A percentile compares a stretch with the other conserved stretches of the same genome.
Evolutionary conservation across 2,888 invertebrate species (phyloP).

Genomic region (Drosophila pegasa): DNA sequence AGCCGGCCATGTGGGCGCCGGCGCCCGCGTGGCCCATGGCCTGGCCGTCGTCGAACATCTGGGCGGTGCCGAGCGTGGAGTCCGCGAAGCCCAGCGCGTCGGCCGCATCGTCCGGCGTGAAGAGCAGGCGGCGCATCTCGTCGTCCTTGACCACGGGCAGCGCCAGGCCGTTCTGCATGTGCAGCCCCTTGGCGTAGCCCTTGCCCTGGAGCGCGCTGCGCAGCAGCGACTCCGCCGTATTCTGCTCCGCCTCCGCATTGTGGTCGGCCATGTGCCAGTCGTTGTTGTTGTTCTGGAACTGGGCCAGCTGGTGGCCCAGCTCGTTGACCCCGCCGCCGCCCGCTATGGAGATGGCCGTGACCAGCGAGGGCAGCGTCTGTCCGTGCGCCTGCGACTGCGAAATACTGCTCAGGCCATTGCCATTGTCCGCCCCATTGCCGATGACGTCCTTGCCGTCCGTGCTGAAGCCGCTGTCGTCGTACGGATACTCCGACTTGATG

Average conservation of each 20-base stretch:
- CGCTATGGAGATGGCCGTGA: conserved; percentile 79
- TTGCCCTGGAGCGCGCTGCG: conserved; percentile 94
- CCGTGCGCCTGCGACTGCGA: conserved; percentile 67
- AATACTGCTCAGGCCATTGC: conserved; percentile 70
- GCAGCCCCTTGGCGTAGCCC: conserved; percentile 85
- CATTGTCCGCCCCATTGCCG: conserved; percentile 63
- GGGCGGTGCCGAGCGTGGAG: conserved; percentile 83
- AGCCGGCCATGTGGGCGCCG: conserved; percentile 35
- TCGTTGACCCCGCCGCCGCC: conserved; percentile 62
- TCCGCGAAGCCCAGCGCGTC: conserved; percentile 84
- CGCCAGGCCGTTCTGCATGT: conserved; percentile 83
- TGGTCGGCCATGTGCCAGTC: conserved; percentile 93
- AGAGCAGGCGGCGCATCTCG: conserved; percentile 87
- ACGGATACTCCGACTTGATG: conserved; percentile 91
- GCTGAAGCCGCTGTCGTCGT: conserved; percentile 91
- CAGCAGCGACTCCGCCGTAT: conserved; percentile 89
- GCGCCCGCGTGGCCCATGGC: conserved; percentile 51
- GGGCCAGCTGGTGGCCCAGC: conserved; percentile 86
- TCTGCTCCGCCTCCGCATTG: conserved; percentile 87
- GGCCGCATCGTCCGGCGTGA: conserved; percentile 85
- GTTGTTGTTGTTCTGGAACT: conserved; percentile 89
- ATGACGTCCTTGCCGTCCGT: conserved; percentile 86
- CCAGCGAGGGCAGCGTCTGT: conserved; percentile 79
- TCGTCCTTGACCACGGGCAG: conserved; percentile 86
- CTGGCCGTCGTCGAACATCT: conserved; percentile 84